Conservation (phyloP, 2,888 invertebrate species). For the Orchesella flavescens region DNA sequence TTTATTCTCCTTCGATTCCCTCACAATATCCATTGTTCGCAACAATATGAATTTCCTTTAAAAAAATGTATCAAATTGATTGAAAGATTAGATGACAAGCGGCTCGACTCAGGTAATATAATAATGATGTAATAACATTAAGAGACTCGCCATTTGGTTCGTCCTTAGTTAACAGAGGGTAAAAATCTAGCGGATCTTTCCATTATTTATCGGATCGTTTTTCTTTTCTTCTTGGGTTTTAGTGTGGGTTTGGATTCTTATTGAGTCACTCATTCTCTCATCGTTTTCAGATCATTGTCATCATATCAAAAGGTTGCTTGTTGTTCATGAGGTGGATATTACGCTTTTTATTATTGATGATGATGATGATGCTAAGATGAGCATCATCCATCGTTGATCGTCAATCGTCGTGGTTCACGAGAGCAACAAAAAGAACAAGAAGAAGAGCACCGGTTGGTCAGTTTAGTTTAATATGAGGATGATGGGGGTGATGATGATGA, state of each 20-base stretch:
- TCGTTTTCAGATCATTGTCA: background rate
- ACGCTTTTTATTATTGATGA: background rate
- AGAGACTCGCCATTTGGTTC: no score
- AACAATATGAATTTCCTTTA: background rate
- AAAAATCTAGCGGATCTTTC: slow-evolving; percentile 22
- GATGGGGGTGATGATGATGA: slow-evolving; percentile 6
- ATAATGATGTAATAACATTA: no score
- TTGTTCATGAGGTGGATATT: background rate
- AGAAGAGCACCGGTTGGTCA: slow-evolving; percentile 18
- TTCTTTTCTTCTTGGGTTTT: background rate
- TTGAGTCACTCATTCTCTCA: background rate
- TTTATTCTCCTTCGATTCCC: slow-evolving; percentile 1
- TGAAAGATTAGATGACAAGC: slow-evolving; percentile 2
- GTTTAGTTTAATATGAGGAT: background rate
- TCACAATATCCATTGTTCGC: background rate
- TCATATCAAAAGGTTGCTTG: background rate
- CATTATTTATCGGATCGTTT: background rate
- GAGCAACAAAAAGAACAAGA: slow-evolving; percentile 9
- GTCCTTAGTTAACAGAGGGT: no score
- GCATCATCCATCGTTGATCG: slow-evolving; percentile 6
- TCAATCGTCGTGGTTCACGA: slow-evolving; percentile 28
- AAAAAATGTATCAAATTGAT: slow-evolving; percentile 4
- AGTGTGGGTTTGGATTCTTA: slow-evolving; percentile 14
- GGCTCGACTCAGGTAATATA: background rate
- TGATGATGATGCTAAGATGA: no score